Conservation (phyloP, 2,888 invertebrate genomes). For the Papilio elwesi region DNA sequence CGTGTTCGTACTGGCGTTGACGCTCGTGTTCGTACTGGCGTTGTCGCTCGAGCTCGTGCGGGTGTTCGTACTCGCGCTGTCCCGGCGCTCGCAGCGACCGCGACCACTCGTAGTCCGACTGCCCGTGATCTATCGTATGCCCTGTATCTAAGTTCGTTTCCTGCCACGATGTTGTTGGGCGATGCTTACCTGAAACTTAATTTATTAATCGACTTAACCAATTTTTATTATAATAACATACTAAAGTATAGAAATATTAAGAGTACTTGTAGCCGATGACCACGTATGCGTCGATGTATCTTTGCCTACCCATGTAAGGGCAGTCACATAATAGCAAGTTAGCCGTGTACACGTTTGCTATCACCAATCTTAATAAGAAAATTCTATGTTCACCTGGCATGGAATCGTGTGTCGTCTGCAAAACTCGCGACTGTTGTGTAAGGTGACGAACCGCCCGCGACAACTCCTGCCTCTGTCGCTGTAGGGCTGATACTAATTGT, state of each 20-base stretch:
- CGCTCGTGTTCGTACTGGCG: neutral
- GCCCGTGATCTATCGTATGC: conserved; percentile 88
- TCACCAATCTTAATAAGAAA: too few relatives aligned
- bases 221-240: neutral
- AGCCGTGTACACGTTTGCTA: too few relatives aligned
- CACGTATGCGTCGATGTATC: too few relatives aligned
- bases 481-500: conserved; percentile 91
- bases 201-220: too few relatives aligned
- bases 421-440: conserved; percentile 90
- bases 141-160: conserved; percentile 96
- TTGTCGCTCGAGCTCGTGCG: neutral
- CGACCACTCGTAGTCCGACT: conserved; percentile 71
- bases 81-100: conserved; percentile 61
- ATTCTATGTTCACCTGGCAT: conserved; percentile 61
- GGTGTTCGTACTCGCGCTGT: conserved; percentile 56
- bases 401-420: conserved; percentile 76
- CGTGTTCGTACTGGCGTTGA: neutral
- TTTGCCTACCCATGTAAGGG: too few relatives aligned
- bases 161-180: conserved; percentile 90
- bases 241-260: too few relatives aligned
- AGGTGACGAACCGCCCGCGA: conserved; percentile 93
- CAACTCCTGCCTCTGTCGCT: conserved; percentile 92
- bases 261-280: too few relatives aligned
- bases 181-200: conserved; percentile 63
- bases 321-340: too few relatives aligned